Conservation (phyloP, 2,888 invertebrate genomes). For the Chydorus sphaericus region DNA sequence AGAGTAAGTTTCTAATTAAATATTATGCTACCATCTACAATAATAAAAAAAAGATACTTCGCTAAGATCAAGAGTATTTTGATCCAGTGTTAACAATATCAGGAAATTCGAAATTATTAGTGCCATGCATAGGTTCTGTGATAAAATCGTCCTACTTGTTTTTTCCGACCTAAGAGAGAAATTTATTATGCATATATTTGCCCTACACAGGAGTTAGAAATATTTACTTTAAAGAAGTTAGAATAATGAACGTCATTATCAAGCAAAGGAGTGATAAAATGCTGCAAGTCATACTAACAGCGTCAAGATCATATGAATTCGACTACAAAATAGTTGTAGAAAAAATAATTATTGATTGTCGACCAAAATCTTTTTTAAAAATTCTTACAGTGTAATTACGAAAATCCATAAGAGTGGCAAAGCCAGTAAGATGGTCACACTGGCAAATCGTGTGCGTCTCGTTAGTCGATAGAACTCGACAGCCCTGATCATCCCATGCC, state of each 20-base stretch:
- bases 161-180: conserved; percentile 10
- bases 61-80: conserved; percentile 17
- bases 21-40: neutral
- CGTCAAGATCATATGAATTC: no score
- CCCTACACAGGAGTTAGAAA: no score
- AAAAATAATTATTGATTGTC: neutral
- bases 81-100: conserved; percentile 27
- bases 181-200: no score
- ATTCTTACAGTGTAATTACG: conserved; percentile 25
- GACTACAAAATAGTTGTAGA: no score
- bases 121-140: conserved; percentile 36
- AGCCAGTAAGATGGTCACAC: conserved; percentile 29
- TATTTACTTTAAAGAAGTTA: no score
- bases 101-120: conserved; percentile 35
- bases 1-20: no score
- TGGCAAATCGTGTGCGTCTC: conserved; percentile 27
- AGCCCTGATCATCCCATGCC: conserved; percentile 22
- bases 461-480: conserved; percentile 24
- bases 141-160: conserved; percentile 34
- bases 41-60: conserved; percentile 15
- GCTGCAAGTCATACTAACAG: no score
- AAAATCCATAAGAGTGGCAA: conserved; percentile 30
- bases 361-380: no score
- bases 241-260: no score
- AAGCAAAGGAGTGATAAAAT: no score